phyloP scores from a whole-genome alignment of 2,797 vertebrate genomes.

The Erpetoichthys calabaricus region DNA sequence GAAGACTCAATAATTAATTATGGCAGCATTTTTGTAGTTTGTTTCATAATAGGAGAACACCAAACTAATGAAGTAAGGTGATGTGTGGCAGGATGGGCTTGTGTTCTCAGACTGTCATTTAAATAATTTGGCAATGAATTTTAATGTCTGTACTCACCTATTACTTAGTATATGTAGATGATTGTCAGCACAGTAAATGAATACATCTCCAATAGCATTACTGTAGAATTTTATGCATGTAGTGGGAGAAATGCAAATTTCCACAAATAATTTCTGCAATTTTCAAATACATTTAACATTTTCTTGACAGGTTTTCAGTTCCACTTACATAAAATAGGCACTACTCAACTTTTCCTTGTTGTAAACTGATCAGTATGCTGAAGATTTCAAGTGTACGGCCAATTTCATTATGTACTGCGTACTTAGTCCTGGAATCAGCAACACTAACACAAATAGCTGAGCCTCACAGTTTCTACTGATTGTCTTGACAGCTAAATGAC shows the following conservation, averaged over 20 bases:
- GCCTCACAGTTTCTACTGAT: no score
- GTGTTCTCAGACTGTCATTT: conserved; percentile 44
- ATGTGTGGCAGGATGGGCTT: conserved; percentile 37
- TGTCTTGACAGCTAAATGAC: no score
- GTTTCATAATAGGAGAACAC: conserved; percentile 29
- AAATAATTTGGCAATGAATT: conserved; percentile 47
- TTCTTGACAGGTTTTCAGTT: conserved; percentile 53
- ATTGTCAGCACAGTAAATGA: conserved; percentile 45
- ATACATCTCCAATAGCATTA: conserved; percentile 24
- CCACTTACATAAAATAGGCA: conserved; percentile 33
- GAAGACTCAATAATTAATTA: conserved; percentile 50
- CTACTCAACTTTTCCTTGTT: conserved; percentile 7
- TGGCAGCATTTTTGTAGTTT: conserved; percentile 43
- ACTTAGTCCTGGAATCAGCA: no score
- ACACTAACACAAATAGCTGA: no score
- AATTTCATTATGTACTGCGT: background rate
- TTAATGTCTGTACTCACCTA: conserved; percentile 24
- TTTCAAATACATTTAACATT: conserved; percentile 46
- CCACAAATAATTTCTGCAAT: conserved; percentile 46
- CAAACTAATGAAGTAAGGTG: conserved; percentile 33
- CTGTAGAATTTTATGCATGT: conserved; percentile 18
- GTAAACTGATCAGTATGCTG: background rate
- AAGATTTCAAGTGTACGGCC: background rate
- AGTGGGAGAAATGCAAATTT: background rate
- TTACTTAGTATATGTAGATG: conserved; percentile 25